phyloP scores from a whole-genome alignment of 2,113 vertebrate species.

The Anolis sagrei region DNA sequence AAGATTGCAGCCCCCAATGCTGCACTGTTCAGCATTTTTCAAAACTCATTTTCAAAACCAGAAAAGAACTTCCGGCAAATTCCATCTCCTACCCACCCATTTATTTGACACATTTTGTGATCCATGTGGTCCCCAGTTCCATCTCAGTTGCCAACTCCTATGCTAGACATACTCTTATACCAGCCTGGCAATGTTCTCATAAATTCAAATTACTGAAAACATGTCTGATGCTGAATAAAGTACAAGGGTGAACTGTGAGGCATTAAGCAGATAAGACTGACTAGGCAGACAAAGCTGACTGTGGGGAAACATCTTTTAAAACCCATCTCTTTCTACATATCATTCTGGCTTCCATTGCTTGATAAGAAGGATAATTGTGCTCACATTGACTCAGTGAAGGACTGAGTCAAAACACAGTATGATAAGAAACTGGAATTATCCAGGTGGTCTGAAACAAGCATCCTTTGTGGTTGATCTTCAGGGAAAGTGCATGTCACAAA shows the following conservation, averaged over 20 bases:
- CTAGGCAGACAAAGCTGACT: background rate
- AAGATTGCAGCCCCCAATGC: too few relatives aligned
- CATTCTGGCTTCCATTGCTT: background rate
- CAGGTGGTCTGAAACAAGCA: constrained; percentile 51
- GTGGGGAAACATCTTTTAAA: constrained; percentile 17
- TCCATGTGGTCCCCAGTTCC: too few relatives aligned
- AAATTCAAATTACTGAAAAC: background rate
- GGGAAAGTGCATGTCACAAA: constrained; percentile 47
- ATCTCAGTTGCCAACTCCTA: too few relatives aligned
- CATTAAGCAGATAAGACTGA: background rate
- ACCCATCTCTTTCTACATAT: constrained; percentile 25
- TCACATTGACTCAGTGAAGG: background rate
- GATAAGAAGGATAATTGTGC: background rate
- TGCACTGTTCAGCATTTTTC: too few relatives aligned
- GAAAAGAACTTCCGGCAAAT: too few relatives aligned
- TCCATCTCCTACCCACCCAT: too few relatives aligned
- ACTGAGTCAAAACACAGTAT: constrained; percentile 56
- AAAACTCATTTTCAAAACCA: too few relatives aligned
- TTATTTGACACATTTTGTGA: too few relatives aligned
- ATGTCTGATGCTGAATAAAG: background rate
- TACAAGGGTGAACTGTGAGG: background rate
- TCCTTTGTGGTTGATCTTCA: constrained; percentile 67
- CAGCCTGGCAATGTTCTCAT: background rate
- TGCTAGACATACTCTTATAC: background rate
- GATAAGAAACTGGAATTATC: constrained; percentile 58